These are phyloP conservation scores for Thaumatotibia leucotreta DNA, from an alignment of 1,140 invertebrate genomes.

Conservation along the genomic window DNA sequence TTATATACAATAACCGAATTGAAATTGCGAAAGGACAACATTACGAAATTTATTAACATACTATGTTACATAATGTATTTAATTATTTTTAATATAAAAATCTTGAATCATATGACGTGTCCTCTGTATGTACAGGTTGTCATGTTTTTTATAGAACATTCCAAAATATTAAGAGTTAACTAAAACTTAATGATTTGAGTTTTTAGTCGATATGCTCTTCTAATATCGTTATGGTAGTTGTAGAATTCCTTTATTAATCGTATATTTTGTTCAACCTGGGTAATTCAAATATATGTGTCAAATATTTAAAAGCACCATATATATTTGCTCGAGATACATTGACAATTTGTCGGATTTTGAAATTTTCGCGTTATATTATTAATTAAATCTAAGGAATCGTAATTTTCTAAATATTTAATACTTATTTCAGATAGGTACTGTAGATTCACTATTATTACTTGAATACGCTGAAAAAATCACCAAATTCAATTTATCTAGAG, in stretches of 20 bases:
- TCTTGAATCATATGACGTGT: not conserved
- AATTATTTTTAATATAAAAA: not conserved
- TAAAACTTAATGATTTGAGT: not conserved
- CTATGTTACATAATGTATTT: not conserved
- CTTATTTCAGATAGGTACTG: not conserved
- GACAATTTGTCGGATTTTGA: too few species aligned
- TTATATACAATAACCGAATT: conserved; percentile 34
- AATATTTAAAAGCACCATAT: too few species aligned
- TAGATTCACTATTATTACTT: not conserved
- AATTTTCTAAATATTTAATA: too few species aligned
- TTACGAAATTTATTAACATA: not conserved
- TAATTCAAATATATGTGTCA: too few species aligned
- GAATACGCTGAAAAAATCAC: not conserved
- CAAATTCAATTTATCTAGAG: not conserved
- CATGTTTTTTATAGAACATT: not conserved
- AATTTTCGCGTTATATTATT: too few species aligned
- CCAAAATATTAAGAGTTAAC: not conserved
- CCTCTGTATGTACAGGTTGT: not conserved
- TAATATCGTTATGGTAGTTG: too few species aligned
- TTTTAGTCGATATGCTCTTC: not conserved
- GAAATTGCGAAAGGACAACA: conserved; percentile 20
- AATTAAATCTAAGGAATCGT: too few species aligned
- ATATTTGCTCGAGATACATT: too few species aligned
- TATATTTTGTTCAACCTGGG: too few species aligned
- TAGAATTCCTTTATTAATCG: not conserved